Evolutionary conservation across 2,797 vertebrate species (phyloP).

Genomic region (Urocyon cinereoargenteus): DNA sequence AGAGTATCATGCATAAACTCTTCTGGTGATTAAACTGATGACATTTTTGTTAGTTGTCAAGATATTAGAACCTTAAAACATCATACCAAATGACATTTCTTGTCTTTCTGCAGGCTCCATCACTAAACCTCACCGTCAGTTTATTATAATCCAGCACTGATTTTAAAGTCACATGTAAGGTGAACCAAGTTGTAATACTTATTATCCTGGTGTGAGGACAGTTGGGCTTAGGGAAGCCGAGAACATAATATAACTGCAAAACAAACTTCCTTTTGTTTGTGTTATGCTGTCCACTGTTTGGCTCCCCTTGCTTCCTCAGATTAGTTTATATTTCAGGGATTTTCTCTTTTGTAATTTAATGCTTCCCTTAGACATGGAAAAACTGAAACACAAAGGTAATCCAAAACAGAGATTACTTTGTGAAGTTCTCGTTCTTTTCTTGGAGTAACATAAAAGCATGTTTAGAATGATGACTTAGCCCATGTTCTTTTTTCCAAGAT

Average conservation of each 20-base stretch:
- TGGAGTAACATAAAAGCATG: neutral
- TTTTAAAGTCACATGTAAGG: neutral
- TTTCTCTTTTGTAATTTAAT: neutral
- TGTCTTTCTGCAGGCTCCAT: neutral
- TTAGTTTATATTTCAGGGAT: conserved; percentile 48
- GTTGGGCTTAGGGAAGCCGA: neutral
- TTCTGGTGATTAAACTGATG: conserved; percentile 4
- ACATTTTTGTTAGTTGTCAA: conserved; percentile 56
- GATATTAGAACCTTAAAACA: conserved; percentile 8
- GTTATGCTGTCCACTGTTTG: neutral
- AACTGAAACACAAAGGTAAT: conserved; percentile 27
- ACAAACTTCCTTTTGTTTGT: neutral
- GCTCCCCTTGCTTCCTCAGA: neutral
- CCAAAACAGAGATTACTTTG: neutral
- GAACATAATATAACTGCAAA: neutral
- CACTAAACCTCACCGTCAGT: conserved; percentile 23
- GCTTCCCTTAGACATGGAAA: conserved; percentile 21
- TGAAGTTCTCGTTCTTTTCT: conserved; percentile 27
- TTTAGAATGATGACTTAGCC: conserved; percentile 2
- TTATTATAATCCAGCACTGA: neutral
- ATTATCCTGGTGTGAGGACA: neutral
- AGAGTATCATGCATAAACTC: conserved; percentile 30
- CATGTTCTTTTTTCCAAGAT: neutral
- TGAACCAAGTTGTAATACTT: neutral
- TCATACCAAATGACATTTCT: neutral